Percentiles rank a stretch among this genome's conserved stretches.
Conservation (phyloP, 2,888 invertebrate species). For the Nasonia oneida region DNA sequence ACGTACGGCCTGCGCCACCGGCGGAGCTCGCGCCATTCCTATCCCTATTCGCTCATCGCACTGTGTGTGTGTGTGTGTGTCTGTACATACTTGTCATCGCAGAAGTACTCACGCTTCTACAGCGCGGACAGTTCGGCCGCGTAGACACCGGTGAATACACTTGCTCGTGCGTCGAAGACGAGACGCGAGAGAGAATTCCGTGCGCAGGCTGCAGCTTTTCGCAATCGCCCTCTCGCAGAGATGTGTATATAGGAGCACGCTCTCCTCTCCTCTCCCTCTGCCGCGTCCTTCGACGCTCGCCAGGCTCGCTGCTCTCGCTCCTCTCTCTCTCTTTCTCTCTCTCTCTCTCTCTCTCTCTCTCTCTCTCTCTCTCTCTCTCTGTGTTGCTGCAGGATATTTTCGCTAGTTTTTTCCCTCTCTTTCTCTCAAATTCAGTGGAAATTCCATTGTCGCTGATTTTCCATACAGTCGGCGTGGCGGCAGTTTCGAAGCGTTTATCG, state of each 20-base stretch:
- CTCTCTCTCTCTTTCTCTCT: background rate
- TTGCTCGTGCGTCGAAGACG: too few relatives aligned
- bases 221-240: background rate
- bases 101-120: background rate
- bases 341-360: background rate
- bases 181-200: background rate
- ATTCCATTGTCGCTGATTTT: constrained; percentile 32
- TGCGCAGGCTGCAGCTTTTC: background rate
- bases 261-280: background rate
- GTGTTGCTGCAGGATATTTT: constrained; percentile 17
- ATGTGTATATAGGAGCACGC: background rate
- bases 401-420: background rate
- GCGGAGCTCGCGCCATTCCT: constrained; percentile 36
- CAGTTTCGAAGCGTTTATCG: constrained; percentile 11
- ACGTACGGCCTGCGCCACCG: constrained; percentile 44
- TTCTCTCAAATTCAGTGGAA: constrained; percentile 14
- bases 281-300: background rate
- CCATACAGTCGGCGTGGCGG: background rate
- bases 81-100: background rate
- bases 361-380: background rate
- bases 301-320: background rate
- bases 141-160: too few relatives aligned
- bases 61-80: background rate
- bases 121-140: too few relatives aligned
- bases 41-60: background rate